A percentile compares a stretch with the other conserved stretches of the same genome.
Evolutionary conservation across 2,113 vertebrate genomes (phyloP).

Genomic region (Peromyscus leucopus): DNA sequence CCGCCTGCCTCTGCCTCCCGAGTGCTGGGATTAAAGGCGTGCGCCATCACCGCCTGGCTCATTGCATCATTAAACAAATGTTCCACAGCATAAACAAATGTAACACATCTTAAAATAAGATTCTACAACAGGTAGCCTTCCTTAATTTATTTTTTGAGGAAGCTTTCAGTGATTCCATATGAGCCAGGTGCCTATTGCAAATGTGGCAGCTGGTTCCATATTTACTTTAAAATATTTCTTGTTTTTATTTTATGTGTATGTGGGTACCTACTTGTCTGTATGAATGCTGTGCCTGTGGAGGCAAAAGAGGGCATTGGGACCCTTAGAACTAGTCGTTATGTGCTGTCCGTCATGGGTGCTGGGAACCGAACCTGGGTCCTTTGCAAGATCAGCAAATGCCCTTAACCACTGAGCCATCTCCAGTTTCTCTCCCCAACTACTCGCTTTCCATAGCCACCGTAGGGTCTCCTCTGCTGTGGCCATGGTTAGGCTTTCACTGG

Average conservation of each 20-base stretch:
- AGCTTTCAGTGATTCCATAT: background rate
- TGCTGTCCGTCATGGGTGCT: background rate
- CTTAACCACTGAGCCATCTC: background rate
- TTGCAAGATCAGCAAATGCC: background rate
- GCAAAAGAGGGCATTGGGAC: background rate
- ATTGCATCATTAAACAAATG: too few species aligned
- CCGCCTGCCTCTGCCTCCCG: too few species aligned
- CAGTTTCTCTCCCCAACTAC: background rate
- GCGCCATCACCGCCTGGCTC: too few species aligned
- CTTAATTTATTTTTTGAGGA: conserved; percentile 45
- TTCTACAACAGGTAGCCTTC: background rate
- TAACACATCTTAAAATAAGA: too few species aligned
- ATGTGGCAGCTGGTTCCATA: background rate
- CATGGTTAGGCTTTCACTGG: conserved; percentile 4
- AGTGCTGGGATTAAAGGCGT: too few species aligned
- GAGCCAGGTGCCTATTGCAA: background rate
- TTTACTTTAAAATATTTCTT: background rate
- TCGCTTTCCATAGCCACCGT: background rate
- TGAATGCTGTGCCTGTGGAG: background rate
- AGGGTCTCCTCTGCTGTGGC: background rate
- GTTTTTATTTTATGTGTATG: background rate
- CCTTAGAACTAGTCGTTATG: background rate
- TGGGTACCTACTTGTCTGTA: background rate
- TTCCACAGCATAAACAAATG: too few species aligned
- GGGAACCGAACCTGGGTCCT: background rate